A percentile compares a stretch with the other conserved stretches of the same genome.
These are phyloP conservation scores for Loris lydekkerianus DNA, from an alignment of 2,797 vertebrate species.

Conservation along the genomic window DNA sequence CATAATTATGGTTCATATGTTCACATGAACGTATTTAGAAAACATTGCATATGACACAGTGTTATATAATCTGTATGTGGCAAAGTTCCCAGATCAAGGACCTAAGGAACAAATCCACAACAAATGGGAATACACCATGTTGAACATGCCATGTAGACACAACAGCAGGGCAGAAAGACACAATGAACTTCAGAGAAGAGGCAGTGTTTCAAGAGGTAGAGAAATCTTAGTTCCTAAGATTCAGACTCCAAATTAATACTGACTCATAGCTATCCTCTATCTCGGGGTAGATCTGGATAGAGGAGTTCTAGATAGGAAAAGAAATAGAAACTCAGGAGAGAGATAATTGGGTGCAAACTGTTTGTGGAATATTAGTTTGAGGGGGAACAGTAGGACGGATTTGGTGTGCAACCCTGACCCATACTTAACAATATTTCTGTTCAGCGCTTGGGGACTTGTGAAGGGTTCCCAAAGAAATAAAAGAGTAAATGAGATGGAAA, in stretches of 20 bases:
- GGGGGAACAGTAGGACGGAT: slow-evolving; percentile 15
- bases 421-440: slow-evolving; percentile 47
- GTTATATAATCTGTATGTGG: neutral
- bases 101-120: neutral
- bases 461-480: slow-evolving; percentile 43
- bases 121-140: neutral
- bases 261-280: neutral
- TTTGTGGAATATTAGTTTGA: neutral
- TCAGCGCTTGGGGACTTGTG: neutral
- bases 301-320: slow-evolving; percentile 6
- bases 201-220: neutral
- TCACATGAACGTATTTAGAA: slow-evolving; percentile 60
- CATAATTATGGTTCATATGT: neutral
- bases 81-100: neutral
- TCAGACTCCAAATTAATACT: slow-evolving; percentile 13
- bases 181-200: neutral
- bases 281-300: neutral
- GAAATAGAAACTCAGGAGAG: slow-evolving; percentile 14
- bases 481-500: slow-evolving; percentile 39
- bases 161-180: neutral
- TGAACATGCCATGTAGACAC: neutral
- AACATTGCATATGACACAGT: neutral
- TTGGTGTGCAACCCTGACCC: neutral
- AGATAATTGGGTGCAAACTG: neutral
- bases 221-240: neutral